These are phyloP conservation scores for Drosophila subpulchrella DNA, from an alignment of 1,140 invertebrate genomes.

Conservation along the genomic window DNA sequence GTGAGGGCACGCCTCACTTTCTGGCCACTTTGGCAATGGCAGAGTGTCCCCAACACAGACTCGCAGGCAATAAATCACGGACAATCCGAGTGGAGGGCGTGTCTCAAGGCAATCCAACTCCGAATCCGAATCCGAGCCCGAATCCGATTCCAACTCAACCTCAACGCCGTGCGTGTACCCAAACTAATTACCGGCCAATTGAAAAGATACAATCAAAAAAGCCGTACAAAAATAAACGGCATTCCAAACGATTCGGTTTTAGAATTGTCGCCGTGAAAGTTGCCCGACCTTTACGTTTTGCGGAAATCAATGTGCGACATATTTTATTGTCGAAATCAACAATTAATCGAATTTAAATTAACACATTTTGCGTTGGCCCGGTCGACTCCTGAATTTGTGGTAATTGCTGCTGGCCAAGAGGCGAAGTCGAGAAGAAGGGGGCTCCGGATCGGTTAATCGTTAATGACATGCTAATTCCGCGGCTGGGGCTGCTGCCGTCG, in stretches of 20 bases:
- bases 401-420: neutral
- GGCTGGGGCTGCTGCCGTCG: conserved; percentile 16
- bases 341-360: conserved; percentile 77
- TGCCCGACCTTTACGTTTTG: conserved; percentile 55
- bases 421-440: neutral
- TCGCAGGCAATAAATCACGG: conserved; percentile 32
- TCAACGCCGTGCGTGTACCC: conserved; percentile 44
- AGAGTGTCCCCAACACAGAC: conserved; percentile 26
- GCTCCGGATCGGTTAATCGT: conserved; percentile 17
- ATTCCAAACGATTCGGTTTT: conserved; percentile 53
- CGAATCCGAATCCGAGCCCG: neutral
- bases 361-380: conserved; percentile 39
- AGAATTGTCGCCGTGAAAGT: conserved; percentile 60
- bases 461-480: conserved; percentile 40
- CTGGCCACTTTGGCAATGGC: neutral
- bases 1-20: conserved; percentile 13
- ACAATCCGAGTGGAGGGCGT: conserved; percentile 23
- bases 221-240: conserved; percentile 5
- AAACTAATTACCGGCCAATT: conserved; percentile 57
- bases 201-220: conserved; percentile 22
- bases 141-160: conserved; percentile 22
- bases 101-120: conserved; percentile 20
- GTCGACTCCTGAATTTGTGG: conserved; percentile 7
- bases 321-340: conserved; percentile 58
- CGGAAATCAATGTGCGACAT: conserved; percentile 68